Conservation (phyloP, 2,888 invertebrate genomes). For the Coelopa pilipes region DNA sequence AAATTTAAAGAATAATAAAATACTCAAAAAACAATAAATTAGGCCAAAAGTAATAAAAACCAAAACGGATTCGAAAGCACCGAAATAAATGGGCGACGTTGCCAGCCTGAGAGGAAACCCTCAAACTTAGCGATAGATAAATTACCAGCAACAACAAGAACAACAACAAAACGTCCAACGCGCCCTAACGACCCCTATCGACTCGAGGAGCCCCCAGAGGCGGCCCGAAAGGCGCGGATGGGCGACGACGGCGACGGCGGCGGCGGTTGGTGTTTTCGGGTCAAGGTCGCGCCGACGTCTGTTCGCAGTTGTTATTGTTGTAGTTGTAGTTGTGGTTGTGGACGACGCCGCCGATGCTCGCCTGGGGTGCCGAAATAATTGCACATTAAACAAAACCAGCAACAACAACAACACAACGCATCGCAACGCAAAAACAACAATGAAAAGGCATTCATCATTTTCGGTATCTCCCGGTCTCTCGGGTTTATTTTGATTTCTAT, state of each 20-base stretch:
- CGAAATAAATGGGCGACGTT: too few species aligned
- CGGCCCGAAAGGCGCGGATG: background rate
- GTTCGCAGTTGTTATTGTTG: too few species aligned
- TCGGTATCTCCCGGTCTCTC: background rate
- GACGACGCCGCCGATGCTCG: background rate
- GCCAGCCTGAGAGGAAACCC: too few species aligned
- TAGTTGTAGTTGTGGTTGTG: too few species aligned
- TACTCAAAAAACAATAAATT: too few species aligned
- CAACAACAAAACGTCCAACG: background rate
- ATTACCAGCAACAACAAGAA: background rate
- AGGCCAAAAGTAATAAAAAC: too few species aligned
- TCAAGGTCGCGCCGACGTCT: background rate
- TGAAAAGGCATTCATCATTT: constrained; percentile 1
- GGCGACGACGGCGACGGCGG: background rate
- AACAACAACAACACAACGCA: background rate
- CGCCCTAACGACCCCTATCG: too few species aligned
- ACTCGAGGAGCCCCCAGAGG: too few species aligned
- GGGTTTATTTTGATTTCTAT: background rate
- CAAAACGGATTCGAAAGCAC: too few species aligned
- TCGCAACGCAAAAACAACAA: too few species aligned
- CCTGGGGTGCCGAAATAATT: background rate
- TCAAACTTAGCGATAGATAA: too few species aligned
- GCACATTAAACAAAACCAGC: background rate
- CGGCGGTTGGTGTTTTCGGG: background rate
- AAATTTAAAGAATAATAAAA: too few species aligned